Evolutionary conservation across 1,140 invertebrate species (phyloP).

Genomic region (Protaetia brevitarsis): DNA sequence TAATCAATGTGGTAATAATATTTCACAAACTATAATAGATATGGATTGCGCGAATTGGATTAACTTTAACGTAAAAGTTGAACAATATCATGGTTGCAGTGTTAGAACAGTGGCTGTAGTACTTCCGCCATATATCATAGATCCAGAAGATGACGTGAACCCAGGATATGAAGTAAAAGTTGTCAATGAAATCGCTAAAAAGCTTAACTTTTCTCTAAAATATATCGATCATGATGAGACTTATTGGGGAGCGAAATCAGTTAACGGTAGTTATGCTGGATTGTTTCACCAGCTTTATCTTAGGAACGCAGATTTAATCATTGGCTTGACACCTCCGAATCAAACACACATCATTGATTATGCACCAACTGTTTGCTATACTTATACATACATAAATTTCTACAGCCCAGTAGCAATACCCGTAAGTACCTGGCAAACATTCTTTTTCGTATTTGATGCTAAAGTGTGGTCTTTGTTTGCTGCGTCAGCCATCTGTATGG

Average conservation of each 20-base stretch:
- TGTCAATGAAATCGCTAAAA: constrained; percentile 2
- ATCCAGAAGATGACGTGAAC: not conserved
- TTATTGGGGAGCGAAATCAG: constrained; percentile 20
- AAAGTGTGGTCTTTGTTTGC: not conserved
- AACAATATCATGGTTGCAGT: not conserved
- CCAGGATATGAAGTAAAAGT: constrained; percentile 26
- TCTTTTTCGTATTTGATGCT: constrained; percentile 20
- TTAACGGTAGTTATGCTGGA: constrained; percentile 23
- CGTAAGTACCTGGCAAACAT: constrained; percentile 22
- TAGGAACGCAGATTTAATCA: constrained; percentile 24
- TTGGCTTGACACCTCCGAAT: constrained; percentile 19
- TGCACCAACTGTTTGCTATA: constrained; percentile 2
- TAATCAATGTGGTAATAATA: not conserved
- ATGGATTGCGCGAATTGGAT: not conserved
- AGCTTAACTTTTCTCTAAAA: constrained; percentile 20
- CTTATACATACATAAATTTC: constrained; percentile 11
- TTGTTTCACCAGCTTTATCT: constrained; percentile 22
- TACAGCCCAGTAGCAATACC: constrained; percentile 10
- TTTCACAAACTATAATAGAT: not conserved
- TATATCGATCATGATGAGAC: constrained; percentile 15
- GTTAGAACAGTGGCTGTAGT: constrained; percentile 1
- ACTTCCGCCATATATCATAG: constrained; percentile 25
- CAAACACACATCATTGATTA: constrained; percentile 16
- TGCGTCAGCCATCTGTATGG: not conserved
- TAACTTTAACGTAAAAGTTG: not conserved